Evolutionary conservation across 1,140 invertebrate genomes (phyloP).

Genomic region (Drosophila punjabiensis): DNA sequence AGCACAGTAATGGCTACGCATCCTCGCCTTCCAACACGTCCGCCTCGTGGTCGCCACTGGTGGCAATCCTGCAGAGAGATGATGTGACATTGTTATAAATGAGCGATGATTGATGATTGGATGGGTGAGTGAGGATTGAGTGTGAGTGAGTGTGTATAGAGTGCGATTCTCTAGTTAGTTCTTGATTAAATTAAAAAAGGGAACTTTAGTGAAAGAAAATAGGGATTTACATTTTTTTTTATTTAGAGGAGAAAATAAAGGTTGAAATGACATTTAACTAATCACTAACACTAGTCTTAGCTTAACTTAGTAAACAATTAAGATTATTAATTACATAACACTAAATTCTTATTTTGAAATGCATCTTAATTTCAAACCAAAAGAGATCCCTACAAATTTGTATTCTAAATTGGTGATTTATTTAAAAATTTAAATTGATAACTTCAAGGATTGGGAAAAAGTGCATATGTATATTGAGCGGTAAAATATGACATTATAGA

Average conservation of each 20-base stretch:
- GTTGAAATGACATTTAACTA: background rate
- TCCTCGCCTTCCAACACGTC: conserved; percentile 75
- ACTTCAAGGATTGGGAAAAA: background rate
- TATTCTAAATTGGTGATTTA: background rate
- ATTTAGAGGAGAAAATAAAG: background rate
- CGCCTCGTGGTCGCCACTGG: conserved; percentile 63
- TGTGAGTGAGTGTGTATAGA: background rate
- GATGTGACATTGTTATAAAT: conserved; percentile 38
- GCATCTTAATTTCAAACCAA: background rate
- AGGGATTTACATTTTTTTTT: background rate
- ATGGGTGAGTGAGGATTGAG: background rate
- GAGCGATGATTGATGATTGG: conserved; percentile 26
- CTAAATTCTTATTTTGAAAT: no score
- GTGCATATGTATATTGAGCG: background rate
- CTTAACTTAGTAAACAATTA: background rate
- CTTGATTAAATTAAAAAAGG: background rate
- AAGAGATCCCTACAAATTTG: background rate
- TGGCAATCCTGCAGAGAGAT: conserved; percentile 66
- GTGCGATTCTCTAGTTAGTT: conserved; percentile 19
- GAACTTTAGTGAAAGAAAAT: background rate
- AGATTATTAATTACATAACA: background rate
- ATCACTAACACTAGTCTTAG: background rate
- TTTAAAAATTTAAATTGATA: background rate
- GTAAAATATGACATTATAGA: background rate
- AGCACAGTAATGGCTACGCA: conserved; percentile 84